Evolutionary conservation across 2,113 vertebrate genomes (phyloP), one percentile per base, ranked within the genome.

Genomic region (Poicephalus meyeri): DNA sequence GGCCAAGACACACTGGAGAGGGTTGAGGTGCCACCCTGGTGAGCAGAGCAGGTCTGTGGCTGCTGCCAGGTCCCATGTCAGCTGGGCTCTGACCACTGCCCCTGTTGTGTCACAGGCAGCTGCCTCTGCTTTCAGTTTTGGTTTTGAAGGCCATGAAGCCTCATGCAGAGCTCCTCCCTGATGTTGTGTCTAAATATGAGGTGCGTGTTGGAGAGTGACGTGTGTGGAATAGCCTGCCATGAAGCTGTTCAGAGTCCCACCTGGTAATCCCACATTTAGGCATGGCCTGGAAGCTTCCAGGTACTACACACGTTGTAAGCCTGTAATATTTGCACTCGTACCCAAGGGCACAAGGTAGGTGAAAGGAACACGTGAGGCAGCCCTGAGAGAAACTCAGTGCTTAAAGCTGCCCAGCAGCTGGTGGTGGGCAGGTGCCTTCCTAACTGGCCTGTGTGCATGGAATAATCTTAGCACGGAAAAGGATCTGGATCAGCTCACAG

Each of bases 101-200:
- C 8, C 23, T 6, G 7, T 10, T 64, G 3, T 4, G 1, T 78
- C 24, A 42, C 9, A 2, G 18, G 8, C 35, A 28, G 11, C 63
- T 60, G 28, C 26, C 13, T 35, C 35, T 60, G 63, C 82, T 95
- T 95, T 96, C 95, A 42, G 21, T 95, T 97, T 97, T 80, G 19
- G 0, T 95, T 97, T 15, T 33, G 18, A 37, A 16, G 17, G 42
- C 13, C 42, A 10, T 60, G 52, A 52, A 76, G 24, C n/a, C 50
- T 47, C 6, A 28, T 3, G 35, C 33, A 11, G 8, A 15, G 37
- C 87, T 65, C 35, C 61, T 91, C 65, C 55, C 44, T 4, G 4
- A 4, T 28, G 29, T 3, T 13, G 52, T 35, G 24, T 83, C n/a
- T 37, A 49, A 26, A 20, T 52, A 52, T 15, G 37, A 29, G 50